These are phyloP conservation scores for Scaptomyza reducta DNA, from an alignment of 2,888 invertebrate species.

Conservation along the genomic window DNA sequence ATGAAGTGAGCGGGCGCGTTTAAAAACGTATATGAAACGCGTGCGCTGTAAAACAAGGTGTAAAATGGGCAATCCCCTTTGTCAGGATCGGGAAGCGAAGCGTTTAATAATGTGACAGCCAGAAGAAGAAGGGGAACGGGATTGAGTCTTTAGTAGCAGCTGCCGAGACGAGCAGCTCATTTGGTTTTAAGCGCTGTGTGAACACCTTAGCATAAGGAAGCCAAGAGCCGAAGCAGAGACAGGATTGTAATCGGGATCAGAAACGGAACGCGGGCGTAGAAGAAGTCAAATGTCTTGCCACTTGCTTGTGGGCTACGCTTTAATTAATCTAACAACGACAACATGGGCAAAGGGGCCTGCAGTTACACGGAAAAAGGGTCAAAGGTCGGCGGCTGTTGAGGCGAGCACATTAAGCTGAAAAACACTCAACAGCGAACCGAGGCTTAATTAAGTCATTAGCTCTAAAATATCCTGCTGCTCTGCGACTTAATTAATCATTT, in stretches of 20 bases:
- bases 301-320: slow-evolving; percentile 66
- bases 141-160: slow-evolving; percentile 30
- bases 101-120: slow-evolving; percentile 58
- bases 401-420: slow-evolving; percentile 72
- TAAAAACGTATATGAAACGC: slow-evolving; percentile 57
- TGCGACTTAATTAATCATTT: slow-evolving; percentile 75
- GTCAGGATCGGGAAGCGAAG: slow-evolving; percentile 60
- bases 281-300: slow-evolving; percentile 36
- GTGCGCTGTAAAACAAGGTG: slow-evolving; percentile 55
- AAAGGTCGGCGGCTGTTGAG: slow-evolving; percentile 69
- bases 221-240: slow-evolving; percentile 1
- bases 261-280: background rate
- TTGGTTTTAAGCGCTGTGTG: slow-evolving; percentile 32
- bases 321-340: slow-evolving; percentile 68
- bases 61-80: slow-evolving; percentile 70
- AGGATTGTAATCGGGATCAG: slow-evolving; percentile 19
- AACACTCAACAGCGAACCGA: slow-evolving; percentile 56
- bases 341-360: slow-evolving; percentile 14
- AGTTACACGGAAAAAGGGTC: slow-evolving; percentile 75
- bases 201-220: slow-evolving; percentile 29
- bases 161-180: slow-evolving; percentile 36
- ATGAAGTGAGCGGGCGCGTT: slow-evolving; percentile 31
- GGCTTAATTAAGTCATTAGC: slow-evolving; percentile 78
- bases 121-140: background rate
- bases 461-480: slow-evolving; percentile 76